A percentile compares a stretch with the other conserved stretches of the same genome.
Conservation (phyloP, 2,797 vertebrate genomes). For the Paramormyrops hopkinsi region DNA sequence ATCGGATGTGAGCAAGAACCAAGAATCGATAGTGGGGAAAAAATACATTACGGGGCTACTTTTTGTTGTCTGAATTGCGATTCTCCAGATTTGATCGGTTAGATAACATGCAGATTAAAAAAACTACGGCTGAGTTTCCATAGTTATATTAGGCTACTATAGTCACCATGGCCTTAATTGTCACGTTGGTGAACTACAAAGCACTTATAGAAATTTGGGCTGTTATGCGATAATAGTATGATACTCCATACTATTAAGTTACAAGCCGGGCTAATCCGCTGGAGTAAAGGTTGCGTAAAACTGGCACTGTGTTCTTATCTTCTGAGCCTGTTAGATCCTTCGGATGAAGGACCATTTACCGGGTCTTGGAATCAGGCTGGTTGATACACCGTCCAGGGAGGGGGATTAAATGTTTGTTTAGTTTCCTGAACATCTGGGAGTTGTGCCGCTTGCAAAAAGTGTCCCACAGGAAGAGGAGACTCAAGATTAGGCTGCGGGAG, state of each 20-base stretch:
- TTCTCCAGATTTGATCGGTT: background rate
- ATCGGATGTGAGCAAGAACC: background rate
- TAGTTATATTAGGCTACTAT: background rate
- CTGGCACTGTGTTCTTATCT: background rate
- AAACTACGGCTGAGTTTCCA: background rate
- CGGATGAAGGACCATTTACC: background rate
- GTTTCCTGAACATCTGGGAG: background rate
- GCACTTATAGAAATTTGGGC: background rate
- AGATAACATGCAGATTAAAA: background rate
- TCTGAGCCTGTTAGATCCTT: background rate
- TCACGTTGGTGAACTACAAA: background rate
- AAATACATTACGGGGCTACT: background rate
- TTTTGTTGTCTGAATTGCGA: background rate
- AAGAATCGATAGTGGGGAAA: background rate
- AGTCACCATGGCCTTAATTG: background rate
- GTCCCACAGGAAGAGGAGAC: background rate
- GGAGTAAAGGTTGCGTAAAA: background rate
- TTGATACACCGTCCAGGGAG: background rate
- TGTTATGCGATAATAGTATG: background rate
- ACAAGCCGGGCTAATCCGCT: background rate
- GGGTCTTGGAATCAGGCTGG: background rate
- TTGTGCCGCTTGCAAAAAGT: background rate
- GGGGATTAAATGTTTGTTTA: background rate
- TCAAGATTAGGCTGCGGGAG: background rate
- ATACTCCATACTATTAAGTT: too few species aligned